Percentiles rank a stretch among this genome's conserved stretches.
These are phyloP conservation scores for Podocnemis expansa DNA, from an alignment of 2,113 vertebrate genomes.

Conservation along the genomic window DNA sequence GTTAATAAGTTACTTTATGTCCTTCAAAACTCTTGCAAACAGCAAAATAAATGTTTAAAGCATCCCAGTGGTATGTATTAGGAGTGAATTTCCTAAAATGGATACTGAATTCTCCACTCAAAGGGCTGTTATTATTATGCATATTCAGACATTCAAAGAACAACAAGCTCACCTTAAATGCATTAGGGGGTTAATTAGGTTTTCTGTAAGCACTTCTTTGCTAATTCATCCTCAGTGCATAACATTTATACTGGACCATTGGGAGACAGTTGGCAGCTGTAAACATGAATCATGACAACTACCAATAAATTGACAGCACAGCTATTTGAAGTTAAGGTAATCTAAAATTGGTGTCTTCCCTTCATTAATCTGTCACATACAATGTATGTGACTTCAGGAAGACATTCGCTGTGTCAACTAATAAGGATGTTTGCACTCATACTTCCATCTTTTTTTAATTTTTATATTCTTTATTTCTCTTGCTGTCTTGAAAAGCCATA, in stretches of 20 bases:
- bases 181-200: conserved; percentile 64
- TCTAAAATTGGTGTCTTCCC: not conserved
- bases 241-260: conserved; percentile 20
- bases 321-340: conserved; percentile 42
- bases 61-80: not conserved
- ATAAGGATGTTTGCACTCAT: not conserved
- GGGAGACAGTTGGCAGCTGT: conserved; percentile 32
- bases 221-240: conserved; percentile 36
- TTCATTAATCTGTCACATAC: not conserved
- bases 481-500: not conserved
- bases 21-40: conserved; percentile 6
- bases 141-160: conserved; percentile 50
- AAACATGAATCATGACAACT: conserved; percentile 23
- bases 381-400: not conserved
- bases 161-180: conserved; percentile 43
- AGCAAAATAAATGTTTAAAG: conserved; percentile 45
- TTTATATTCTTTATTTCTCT: not conserved
- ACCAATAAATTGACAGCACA: not conserved
- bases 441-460: not conserved
- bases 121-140: not conserved
- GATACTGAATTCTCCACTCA: not conserved
- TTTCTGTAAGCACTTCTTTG: conserved; percentile 60
- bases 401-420: not conserved
- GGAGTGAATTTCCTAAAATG: not conserved
- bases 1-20: not conserved